Evolutionary conservation across 2,888 invertebrate species (phyloP).

Genomic region (Hyalella azteca): DNA sequence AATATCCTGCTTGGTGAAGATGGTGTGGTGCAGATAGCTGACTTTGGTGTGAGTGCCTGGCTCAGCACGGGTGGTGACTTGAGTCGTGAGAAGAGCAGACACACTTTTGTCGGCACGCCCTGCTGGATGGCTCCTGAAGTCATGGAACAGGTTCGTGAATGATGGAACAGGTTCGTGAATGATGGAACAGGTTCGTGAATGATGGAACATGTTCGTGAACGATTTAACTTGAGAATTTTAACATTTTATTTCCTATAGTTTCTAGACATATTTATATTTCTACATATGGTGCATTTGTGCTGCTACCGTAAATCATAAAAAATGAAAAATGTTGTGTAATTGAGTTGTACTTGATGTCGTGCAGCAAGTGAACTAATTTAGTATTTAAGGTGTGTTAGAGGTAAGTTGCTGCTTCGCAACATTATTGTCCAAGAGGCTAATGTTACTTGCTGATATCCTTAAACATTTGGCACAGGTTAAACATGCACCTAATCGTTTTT

Average conservation of each 20-base stretch:
- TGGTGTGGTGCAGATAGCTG: slow-evolving; percentile 96
- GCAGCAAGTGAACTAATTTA: no score
- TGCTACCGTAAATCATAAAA: not conserved
- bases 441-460: no score
- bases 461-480: no score
- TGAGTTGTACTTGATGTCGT: no score
- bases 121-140: slow-evolving; percentile 99
- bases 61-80: slow-evolving; percentile 91
- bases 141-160: slow-evolving; percentile 88
- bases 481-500: no score
- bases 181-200: no score
- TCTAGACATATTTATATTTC: not conserved
- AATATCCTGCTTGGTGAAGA: slow-evolving; percentile 96
- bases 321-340: no score
- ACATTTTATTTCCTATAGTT: not conserved
- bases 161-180: no score
- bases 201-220: not conserved
- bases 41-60: slow-evolving; percentile 99
- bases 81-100: slow-evolving; percentile 90
- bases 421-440: no score
- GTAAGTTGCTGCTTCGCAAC: no score
- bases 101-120: slow-evolving; percentile 98
- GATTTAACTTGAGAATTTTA: not conserved
- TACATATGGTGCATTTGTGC: not conserved
- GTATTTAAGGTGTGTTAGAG: no score